These are phyloP conservation scores for Agrilus planipennis DNA, from an alignment of 1,140 invertebrate genomes.

Conservation along the genomic window DNA sequence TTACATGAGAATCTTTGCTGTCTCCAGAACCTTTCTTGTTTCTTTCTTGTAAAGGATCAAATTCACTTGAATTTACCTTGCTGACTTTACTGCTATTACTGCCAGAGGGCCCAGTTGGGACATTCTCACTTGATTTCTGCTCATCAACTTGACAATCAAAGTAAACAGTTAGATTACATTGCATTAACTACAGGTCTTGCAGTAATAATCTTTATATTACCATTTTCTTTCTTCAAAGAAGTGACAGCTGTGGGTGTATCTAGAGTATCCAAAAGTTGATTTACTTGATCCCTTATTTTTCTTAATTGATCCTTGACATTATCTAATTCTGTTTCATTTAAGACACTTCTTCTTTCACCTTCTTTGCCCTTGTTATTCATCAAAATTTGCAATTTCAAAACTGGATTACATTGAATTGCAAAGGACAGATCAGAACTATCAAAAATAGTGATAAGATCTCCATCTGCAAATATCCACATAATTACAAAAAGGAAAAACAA, in stretches of 20 bases:
- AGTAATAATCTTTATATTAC: no score
- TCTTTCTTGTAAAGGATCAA: slow-evolving; percentile 33
- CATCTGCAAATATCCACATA: no score
- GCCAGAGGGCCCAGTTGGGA: no score
- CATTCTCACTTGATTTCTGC: no score
- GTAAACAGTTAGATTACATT: no score
- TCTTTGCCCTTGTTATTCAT: slow-evolving; percentile 29
- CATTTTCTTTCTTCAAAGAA: no score
- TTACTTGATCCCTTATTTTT: slow-evolving; percentile 47
- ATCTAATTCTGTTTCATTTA: slow-evolving; percentile 32
- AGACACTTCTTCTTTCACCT: slow-evolving; percentile 13
- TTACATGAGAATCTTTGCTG: slow-evolving; percentile 20
- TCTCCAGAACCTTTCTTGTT: slow-evolving; percentile 18
- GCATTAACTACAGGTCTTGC: no score
- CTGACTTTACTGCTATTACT: slow-evolving; percentile 18
- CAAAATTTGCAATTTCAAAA: slow-evolving; percentile 54
- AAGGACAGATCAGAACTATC: slow-evolving; percentile 61
- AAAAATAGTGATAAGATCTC: slow-evolving; percentile 62
- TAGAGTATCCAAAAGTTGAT: slow-evolving; percentile 43
- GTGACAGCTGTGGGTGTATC: slow-evolving; percentile 25
- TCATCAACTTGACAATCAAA: no score
- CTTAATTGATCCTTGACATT: slow-evolving; percentile 44
- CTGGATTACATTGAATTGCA: slow-evolving; percentile 59
- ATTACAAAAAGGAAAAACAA: no score
- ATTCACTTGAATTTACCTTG: slow-evolving; percentile 33